Percentiles rank a stretch among this genome's conserved stretches.
Conservation (phyloP, 2,888 invertebrate genomes). For the Caenorhabditis sinica region DNA sequence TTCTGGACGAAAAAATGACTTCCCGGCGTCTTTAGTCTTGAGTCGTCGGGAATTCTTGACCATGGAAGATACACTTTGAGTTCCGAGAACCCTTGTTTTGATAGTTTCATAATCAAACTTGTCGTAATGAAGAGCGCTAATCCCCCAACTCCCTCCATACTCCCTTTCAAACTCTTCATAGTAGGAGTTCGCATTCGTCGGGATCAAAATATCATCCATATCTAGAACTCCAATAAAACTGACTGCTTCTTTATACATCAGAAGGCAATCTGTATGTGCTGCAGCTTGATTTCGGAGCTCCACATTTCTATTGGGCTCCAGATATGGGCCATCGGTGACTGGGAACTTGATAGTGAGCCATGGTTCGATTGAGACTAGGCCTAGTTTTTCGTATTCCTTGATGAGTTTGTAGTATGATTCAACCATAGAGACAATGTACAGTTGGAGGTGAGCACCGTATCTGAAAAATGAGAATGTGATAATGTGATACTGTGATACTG, state of each 20-base stretch:
- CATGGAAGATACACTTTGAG: conserved; percentile 38
- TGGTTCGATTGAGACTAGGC: conserved; percentile 61
- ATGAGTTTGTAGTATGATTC: conserved; percentile 59
- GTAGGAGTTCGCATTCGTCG: conserved; percentile 64
- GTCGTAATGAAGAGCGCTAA: conserved; percentile 56
- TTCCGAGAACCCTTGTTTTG: conserved; percentile 37
- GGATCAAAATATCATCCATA: conserved; percentile 73
- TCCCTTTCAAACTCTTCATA: conserved; percentile 66
- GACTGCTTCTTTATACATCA: conserved; percentile 70
- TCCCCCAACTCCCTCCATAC: conserved; percentile 46
- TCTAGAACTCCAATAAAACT: conserved; percentile 70
- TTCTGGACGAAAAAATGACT: conserved; percentile 35
- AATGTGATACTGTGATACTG: neutral
- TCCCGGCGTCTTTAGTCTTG: conserved; percentile 24
- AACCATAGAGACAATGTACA: conserved; percentile 62
- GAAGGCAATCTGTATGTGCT: conserved; percentile 71
- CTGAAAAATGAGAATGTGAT: conserved; percentile 16
- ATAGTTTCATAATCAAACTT: conserved; percentile 48
- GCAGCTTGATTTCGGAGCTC: conserved; percentile 73
- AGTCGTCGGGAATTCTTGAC: conserved; percentile 32
- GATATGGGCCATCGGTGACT: conserved; percentile 50
- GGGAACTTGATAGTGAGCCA: conserved; percentile 62
- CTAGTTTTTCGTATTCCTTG: conserved; percentile 45
- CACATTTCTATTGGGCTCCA: conserved; percentile 71
- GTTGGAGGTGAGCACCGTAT: conserved; percentile 61